phyloP scores from a whole-genome alignment of 2,797 vertebrate genomes.

The Pangasius mekongensis region DNA sequence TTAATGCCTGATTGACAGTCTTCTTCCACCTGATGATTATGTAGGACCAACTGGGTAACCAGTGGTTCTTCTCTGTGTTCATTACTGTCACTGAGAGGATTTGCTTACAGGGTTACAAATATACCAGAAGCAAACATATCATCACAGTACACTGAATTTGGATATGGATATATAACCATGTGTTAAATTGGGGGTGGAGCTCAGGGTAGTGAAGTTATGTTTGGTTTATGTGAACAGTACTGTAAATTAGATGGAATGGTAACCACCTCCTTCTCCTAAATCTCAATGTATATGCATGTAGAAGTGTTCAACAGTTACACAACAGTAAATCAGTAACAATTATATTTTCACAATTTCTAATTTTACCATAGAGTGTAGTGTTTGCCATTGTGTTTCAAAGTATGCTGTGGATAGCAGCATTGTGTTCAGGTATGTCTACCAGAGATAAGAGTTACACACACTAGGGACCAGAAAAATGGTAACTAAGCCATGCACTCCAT shows the following conservation, averaged over 20 bases:
- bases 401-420: conserved; percentile 2
- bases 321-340: background rate
- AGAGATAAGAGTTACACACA: background rate
- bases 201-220: background rate
- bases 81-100: conserved; percentile 6
- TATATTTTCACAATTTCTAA: background rate
- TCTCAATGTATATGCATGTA: background rate
- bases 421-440: background rate
- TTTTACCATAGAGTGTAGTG: background rate
- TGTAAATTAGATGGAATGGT: background rate
- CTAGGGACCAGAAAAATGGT: background rate
- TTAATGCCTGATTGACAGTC: background rate
- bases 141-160: conserved; percentile 5
- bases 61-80: background rate
- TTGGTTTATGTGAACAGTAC: background rate
- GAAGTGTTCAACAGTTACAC: background rate
- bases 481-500: background rate
- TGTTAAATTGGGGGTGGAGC: background rate
- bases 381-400: background rate
- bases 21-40: conserved; percentile 16
- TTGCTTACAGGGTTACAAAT: background rate
- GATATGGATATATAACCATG: background rate
- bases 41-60: background rate
- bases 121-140: background rate
- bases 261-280: background rate